Evolutionary conservation across 2,888 invertebrate genomes (phyloP), one percentile per base, ranked within the genome.

Genomic region (Deladenus siricidicola): DNA sequence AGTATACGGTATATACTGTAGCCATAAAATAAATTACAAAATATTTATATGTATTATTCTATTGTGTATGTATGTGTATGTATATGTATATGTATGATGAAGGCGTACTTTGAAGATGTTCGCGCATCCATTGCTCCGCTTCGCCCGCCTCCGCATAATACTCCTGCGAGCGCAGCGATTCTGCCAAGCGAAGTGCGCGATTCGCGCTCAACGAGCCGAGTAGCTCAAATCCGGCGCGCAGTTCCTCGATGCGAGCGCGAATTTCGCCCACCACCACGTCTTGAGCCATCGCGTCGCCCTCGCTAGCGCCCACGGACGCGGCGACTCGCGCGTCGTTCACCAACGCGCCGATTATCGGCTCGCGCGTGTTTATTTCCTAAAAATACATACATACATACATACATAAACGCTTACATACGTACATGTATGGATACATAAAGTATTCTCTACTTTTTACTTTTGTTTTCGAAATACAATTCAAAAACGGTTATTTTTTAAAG

Each of bases 141-240:
- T 96, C 94, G 1, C 86, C 84, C 2, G 89, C 87, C 80, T 94
- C 93, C 0, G 89, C 86, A 71, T 89, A 88, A 76, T 91, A 89
- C 86, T 89, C 80, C 58, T 58, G 88, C 83, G 48, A 86, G 79
- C 57, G 87, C 85, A 51, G 91, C 80, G 74, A 66, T 26, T 74
- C 77, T 10, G 49, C 42, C 4, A 70, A 49, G 3, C 64, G 54
- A 10, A 19, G 14, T 17, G 65, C 64, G 17, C 74, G 58, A 47
- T 59, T 51, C 23, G 44, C 60, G 55, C 55, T 54, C 45, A 68
- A 43, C 19, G 48, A 39, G 14, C 34, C 21, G 8, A 60, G 45
- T 10, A 45, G 47, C 28, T 63, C 39, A n/a, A 53, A 53, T 4
- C 39, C 53, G 19, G n/a, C 29, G 6, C 23, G n/a, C 1, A 93